Evolutionary conservation across 2,113 vertebrate genomes (phyloP), one percentile per base, ranked within the genome.

Genomic region (Anthoscopus minutus): DNA sequence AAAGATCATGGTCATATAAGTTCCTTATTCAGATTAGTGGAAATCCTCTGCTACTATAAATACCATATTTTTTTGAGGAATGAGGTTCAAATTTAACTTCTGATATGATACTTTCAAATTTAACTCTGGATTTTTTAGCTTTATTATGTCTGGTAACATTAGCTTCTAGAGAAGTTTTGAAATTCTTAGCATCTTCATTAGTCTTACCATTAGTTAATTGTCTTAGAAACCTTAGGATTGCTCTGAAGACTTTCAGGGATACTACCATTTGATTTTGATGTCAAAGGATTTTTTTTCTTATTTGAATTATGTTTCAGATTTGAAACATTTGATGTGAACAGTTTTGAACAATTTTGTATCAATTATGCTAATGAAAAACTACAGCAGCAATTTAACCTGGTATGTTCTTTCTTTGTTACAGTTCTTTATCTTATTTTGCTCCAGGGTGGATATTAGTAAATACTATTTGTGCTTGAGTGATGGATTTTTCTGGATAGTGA

Each of bases 281-380:
- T 89, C 16, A 37, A 51, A 35, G 9, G 11, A 60, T 42, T 15
- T 17, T 19, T 86, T 80, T 92, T 88, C 40, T 86, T 73, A 42
- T 42, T 96, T 71, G 21, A 81, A 57, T 15, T 97, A 42, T 96
- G 16, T 98, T 97, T 95, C 97, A 99, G 99, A 76, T 99, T 99
- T 98, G 99, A 99, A 98, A 99, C 99, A 1, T 99, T 99, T 97
- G 99, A 99, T 73, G 93, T 99, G 90, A 99, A 99, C 98, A 99
- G 99, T 96, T 99, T 99, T 97, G 99, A 99, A 94, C 99, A 99
- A 93, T 99, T 99, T 97, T 99, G 99, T 94, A 99, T 99, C 95
- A 99, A 99, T 98, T 99, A 99, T 13, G 99, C 99, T 35, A 99
- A 99, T 86, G 99, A 99, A 95, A 99, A 99, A 85, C 98, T 99